Evolutionary conservation across 2,113 vertebrate species (phyloP), one percentile per base, ranked within the genome.

Genomic region (Arenaria interpres): DNA sequence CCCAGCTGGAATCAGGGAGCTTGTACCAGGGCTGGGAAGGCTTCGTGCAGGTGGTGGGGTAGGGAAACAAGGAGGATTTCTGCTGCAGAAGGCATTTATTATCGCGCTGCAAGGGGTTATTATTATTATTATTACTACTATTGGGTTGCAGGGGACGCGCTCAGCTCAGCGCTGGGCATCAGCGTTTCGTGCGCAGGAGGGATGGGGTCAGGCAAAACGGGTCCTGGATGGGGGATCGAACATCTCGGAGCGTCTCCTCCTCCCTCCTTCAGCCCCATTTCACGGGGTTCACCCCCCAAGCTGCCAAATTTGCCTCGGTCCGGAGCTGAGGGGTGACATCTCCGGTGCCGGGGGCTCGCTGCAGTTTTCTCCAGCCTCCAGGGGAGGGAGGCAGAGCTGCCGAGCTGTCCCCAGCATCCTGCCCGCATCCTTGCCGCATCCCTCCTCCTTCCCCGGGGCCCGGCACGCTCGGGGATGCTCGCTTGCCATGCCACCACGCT

Each of bases 341-440:
- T 39, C 30, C 30, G 4, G 71, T 51, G 76, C 80, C 51, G 1
- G 3, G 15, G 77, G 10, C 85, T 56, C 6, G 48, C 69, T 96
- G 96, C 92, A 97, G 82, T 95, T 91, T 96, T 46, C 67, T 32
- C 43, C 94, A 87, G 82, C 88, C 43, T 97, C 97, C 96, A 96
- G 96, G 83, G 96, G 94, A 97, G 94, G 94, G 96, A 97, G 89
- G n/a, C 93, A 72, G 94, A 97, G 96, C 78, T 87, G 94, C 91
- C 45, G n/a, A 73, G 74, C 73, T 56, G n/a, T 78, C 28, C 60
- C 37, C 22, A 21, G 56, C 81, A 71, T 48, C 53, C 0, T 9
- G 1, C 30, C 60, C 2, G 30, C 51, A 46, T 66, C 53, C 33
- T 14, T 28, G 60, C 18, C 21, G 14, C 85, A 86, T 81, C 60